These are phyloP conservation scores for Pseudopleuronectes americanus DNA, from an alignment of 2,797 vertebrate species.

Conservation along the genomic window DNA sequence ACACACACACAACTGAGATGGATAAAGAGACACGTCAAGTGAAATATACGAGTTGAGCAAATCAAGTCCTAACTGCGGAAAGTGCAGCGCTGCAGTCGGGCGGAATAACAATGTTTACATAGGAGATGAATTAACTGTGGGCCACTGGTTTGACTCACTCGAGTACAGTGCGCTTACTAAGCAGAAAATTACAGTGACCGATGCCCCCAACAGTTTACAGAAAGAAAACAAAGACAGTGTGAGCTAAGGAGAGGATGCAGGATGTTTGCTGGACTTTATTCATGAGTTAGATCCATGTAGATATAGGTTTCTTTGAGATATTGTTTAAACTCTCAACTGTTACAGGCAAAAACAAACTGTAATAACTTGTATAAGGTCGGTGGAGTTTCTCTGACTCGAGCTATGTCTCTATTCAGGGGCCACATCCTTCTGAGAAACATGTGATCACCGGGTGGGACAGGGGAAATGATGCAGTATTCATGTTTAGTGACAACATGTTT, in stretches of 20 bases:
- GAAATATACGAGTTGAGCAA: constrained; percentile 35
- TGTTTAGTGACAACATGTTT: too few relatives aligned
- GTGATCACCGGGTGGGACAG: too few relatives aligned
- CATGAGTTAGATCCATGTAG: neutral
- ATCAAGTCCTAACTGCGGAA: constrained; percentile 47
- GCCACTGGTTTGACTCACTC: constrained; percentile 54
- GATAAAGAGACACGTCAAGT: constrained; percentile 57
- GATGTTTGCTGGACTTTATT: neutral
- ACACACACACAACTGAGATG: constrained; percentile 26
- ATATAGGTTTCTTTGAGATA: neutral
- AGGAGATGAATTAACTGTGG: constrained; percentile 67
- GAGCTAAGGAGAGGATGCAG: constrained; percentile 1
- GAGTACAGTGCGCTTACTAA: constrained; percentile 44
- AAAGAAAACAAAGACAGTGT: constrained; percentile 25
- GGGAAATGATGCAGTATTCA: too few relatives aligned
- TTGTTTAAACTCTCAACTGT: neutral
- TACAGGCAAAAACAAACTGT: too few relatives aligned
- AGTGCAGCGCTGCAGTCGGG: constrained; percentile 20
- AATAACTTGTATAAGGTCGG: too few relatives aligned
- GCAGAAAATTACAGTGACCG: constrained; percentile 26
- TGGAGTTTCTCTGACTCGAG: too few relatives aligned
- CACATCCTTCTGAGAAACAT: too few relatives aligned
- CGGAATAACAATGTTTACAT: constrained; percentile 30
- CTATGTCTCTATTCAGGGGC: too few relatives aligned
- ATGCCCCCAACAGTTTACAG: neutral